A percentile compares a stretch with the other conserved stretches of the same genome.
These are phyloP conservation scores for Heliopora coerulea DNA, from an alignment of 92 coral and sea anemone species.

Conservation along the genomic window DNA sequence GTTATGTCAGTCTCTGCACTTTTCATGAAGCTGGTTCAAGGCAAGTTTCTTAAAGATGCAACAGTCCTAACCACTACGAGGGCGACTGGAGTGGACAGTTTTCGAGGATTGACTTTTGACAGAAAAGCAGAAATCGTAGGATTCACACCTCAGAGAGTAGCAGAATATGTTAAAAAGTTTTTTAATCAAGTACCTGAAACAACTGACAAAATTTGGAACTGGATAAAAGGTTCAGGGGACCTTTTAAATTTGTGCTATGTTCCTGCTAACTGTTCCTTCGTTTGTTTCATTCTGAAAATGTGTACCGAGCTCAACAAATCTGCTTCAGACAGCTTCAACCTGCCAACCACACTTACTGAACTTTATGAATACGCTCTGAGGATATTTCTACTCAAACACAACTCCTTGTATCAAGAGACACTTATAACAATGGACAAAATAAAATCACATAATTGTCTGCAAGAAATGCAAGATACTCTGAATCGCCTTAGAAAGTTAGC, in stretches of 20 bases:
- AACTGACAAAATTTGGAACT: constrained; percentile 32
- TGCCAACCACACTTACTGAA: constrained; percentile 9
- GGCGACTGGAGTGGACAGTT: constrained; percentile 45
- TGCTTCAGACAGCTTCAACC: neutral
- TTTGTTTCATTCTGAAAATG: constrained; percentile 23
- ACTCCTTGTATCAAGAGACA: too few relatives aligned
- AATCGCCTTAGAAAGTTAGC: constrained; percentile 7
- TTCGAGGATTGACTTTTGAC: constrained; percentile 18
- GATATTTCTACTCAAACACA: too few relatives aligned
- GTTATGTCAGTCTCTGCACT: neutral
- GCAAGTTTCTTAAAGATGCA: constrained; percentile 49
- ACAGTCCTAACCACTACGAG: constrained; percentile 56
- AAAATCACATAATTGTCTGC: too few relatives aligned
- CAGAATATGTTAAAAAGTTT: constrained; percentile 42
- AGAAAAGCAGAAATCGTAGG: constrained; percentile 57
- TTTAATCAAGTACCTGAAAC: constrained; percentile 7
- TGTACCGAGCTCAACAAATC: neutral
- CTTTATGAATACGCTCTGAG: neutral
- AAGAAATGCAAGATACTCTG: too few relatives aligned
- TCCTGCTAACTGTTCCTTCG: constrained; percentile 58
- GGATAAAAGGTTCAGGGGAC: constrained; percentile 28
- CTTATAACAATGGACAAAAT: neutral
- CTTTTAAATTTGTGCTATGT: constrained; percentile 57
- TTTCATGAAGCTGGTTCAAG: constrained; percentile 14
- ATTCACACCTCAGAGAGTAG: constrained; percentile 50